Evolutionary conservation across 1,140 invertebrate genomes (phyloP), one percentile per base, ranked within the genome.

Genomic region (Hyposmocoma kahamanoa): DNA sequence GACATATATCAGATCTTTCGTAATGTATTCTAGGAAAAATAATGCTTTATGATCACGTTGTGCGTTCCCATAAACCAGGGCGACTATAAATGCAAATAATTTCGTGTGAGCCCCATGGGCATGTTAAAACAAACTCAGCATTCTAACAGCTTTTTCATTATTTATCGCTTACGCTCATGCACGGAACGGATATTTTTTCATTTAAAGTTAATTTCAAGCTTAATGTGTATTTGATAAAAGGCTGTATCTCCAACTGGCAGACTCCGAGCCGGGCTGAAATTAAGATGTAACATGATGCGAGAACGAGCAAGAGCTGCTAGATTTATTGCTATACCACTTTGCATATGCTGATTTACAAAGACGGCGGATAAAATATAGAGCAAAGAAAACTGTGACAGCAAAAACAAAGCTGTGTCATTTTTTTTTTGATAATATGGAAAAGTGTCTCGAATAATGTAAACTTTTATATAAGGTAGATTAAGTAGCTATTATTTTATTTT

Each of bases 271-370:
- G 73, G 69, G 74, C 72, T 80, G 81, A 86, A 87, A 87, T 87
- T 87, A 87, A 87, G 86, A 87, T 87, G 86, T 87, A 87, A 87
- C 86, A 87, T 86, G 86, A 87, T 87, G 84, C 86, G 86, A 84
- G 83, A 87, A 87, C 86, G 86, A 86, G 80, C 80, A 82, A 84
- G 81, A 84, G 71, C 80, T 70, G 73, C 70, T 78, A 87, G 86
- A 87, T 87, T 87, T 87, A 87, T 87, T 82, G 78, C 83, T 82
- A 79, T 80, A 84, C 86, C 84, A 86, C 84, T 87, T 87, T 87
- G 84, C 86, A 87, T 87, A 86, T 86, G 86, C 86, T 87, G 86
- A 87, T 87, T 87, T 87, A 87, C 83, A 86, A 85, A 87, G 73
- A 80, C 62, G 62, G 46, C 47, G 58, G 67, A 64, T 45, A 60